Evolutionary conservation across 2,113 vertebrate genomes (phyloP).

Genomic region (Siphamia tubifer): DNA sequence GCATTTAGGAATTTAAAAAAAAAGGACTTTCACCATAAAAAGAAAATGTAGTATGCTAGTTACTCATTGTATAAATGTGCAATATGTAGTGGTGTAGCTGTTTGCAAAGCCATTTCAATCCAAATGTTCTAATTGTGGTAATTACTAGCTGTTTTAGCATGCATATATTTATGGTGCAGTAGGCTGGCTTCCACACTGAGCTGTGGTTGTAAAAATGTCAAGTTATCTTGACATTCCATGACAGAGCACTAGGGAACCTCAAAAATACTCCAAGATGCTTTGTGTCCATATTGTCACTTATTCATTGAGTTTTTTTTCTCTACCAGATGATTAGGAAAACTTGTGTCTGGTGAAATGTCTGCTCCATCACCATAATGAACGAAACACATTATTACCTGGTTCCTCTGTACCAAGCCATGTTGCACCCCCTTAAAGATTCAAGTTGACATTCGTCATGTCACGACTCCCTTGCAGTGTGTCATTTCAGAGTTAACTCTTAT

Average conservation of each 20-base stretch:
- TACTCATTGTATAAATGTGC: neutral
- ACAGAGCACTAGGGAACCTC: neutral
- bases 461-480: conserved; percentile 33
- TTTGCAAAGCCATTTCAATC: too few species aligned
- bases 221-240: neutral
- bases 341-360: neutral
- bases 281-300: neutral
- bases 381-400: neutral
- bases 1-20: neutral
- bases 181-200: neutral
- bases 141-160: neutral
- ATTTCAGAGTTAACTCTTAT: conserved; percentile 48
- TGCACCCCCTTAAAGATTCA: conserved; percentile 21
- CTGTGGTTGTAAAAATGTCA: neutral
- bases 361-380: conserved; percentile 7
- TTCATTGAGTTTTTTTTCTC: neutral
- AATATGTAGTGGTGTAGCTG: neutral
- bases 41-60: conserved; percentile 13
- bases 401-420: neutral
- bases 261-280: neutral
- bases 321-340: neutral
- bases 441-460: conserved; percentile 21
- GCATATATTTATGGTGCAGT: neutral
- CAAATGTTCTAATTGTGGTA: neutral
- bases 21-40: neutral